Percentiles rank a stretch among this genome's conserved stretches.
Conservation (phyloP, 2,797 vertebrate genomes). For the Pygocentrus nattereri region DNA sequence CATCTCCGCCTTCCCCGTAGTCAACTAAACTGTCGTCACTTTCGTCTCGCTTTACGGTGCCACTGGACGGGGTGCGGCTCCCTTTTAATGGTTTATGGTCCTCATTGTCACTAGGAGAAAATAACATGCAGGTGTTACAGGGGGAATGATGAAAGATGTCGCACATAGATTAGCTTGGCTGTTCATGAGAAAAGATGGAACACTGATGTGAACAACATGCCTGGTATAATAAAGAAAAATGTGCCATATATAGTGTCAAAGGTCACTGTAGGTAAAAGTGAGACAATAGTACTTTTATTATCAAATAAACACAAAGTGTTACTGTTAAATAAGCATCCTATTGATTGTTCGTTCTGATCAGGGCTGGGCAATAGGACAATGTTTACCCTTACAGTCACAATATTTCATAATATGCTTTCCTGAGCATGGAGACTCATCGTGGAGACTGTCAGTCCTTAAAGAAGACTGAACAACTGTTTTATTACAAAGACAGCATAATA, state of each 20-base stretch:
- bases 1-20: conserved; percentile 97
- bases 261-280: not conserved
- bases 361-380: too few species aligned
- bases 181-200: conserved; percentile 74
- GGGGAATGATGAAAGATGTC: conserved; percentile 75
- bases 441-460: too few species aligned
- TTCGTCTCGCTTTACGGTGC: conserved; percentile 96
- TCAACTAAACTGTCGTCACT: conserved; percentile 99
- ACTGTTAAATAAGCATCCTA: not conserved
- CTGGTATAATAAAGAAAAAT: conserved; percentile 23
- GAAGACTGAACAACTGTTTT: too few species aligned
- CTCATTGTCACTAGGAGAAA: conserved; percentile 93
- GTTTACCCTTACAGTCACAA: too few species aligned
- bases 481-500: too few species aligned
- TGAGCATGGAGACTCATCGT: too few species aligned
- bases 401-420: too few species aligned
- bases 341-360: not conserved
- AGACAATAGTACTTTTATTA: conserved; percentile 11
- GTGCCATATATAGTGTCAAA: not conserved
- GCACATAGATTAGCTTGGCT: conserved; percentile 69
- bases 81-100: conserved; percentile 98
- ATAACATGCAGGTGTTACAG: conserved; percentile 84
- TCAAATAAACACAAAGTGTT: conserved; percentile 11
- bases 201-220: conserved; percentile 56
- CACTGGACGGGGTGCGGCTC: conserved; percentile 94